These are phyloP conservation scores for Gymnothorax javanicus DNA, from an alignment of 2,797 vertebrate species.

Conservation along the genomic window DNA sequence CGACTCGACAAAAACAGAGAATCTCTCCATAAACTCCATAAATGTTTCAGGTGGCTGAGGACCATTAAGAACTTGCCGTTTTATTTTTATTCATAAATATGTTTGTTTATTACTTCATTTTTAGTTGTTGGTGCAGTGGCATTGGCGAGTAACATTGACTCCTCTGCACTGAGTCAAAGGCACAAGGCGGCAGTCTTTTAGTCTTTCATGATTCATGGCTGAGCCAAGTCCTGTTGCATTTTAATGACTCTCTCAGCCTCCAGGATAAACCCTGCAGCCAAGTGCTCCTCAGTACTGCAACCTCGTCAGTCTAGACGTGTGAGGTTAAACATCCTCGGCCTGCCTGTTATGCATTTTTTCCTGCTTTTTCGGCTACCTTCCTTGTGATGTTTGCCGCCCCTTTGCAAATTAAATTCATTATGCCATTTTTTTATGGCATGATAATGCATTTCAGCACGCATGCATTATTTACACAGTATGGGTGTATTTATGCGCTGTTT, in stretches of 20 bases:
- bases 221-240: slow-evolving; percentile 15
- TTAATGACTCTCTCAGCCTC: not conserved
- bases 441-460: too few relatives aligned
- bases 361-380: not conserved
- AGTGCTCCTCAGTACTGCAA: not conserved
- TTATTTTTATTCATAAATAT: not conserved
- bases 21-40: not conserved
- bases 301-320: not conserved
- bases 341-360: not conserved
- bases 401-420: too few relatives aligned
- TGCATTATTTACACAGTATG: too few relatives aligned
- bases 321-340: not conserved
- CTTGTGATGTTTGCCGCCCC: too few relatives aligned
- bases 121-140: slow-evolving; percentile 24
- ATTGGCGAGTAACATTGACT: slow-evolving; percentile 32
- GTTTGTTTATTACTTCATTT: slow-evolving; percentile 9
- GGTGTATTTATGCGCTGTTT: too few relatives aligned
- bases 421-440: not conserved
- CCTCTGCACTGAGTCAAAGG: slow-evolving; percentile 25
- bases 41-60: not conserved
- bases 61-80: not conserved
- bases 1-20: slow-evolving; percentile 22
- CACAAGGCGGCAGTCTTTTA: not conserved
- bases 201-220: slow-evolving; percentile 8
- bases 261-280: not conserved